A percentile compares a stretch with the other conserved stretches of the same genome.
Evolutionary conservation across 2,797 vertebrate genomes (phyloP).

Genomic region (Pangasius larnaudii): DNA sequence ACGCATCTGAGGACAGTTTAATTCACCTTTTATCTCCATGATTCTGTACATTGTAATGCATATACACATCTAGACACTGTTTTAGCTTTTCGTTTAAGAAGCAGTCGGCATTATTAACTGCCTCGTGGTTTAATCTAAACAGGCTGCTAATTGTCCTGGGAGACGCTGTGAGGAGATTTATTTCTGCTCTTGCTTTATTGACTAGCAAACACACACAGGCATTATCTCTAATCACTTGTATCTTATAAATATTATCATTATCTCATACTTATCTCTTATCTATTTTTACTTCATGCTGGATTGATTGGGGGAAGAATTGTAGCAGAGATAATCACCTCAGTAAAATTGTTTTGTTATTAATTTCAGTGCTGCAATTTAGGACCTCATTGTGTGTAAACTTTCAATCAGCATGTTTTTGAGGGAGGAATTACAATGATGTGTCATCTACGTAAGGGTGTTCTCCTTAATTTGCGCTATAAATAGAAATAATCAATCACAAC

Average conservation of each 20-base stretch:
- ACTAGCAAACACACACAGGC: neutral
- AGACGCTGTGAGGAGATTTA: constrained; percentile 8
- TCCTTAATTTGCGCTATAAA: neutral
- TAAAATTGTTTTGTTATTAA: constrained; percentile 25
- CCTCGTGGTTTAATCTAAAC: constrained; percentile 25
- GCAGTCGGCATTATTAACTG: neutral
- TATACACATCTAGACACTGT: neutral
- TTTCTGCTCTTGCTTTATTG: constrained; percentile 33
- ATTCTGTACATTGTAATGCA: neutral
- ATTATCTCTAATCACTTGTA: constrained; percentile 28
- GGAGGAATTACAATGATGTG: neutral
- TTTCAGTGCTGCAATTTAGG: constrained; percentile 10
- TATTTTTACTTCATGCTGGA: constrained; percentile 16
- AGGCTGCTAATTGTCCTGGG: constrained; percentile 25
- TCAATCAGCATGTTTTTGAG: neutral
- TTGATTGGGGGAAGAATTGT: constrained; percentile 24
- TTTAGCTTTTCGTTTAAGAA: neutral
- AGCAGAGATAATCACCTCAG: constrained; percentile 22
- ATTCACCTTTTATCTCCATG: neutral
- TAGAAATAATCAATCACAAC: neutral
- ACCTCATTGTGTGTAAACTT: constrained; percentile 12
- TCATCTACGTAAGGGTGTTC: neutral
- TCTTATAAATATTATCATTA: constrained; percentile 26
- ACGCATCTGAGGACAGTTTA: constrained; percentile 20
- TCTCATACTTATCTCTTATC: constrained; percentile 12